Evolutionary conservation across 2,113 vertebrate genomes (phyloP).

Genomic region (Puffinus mauretanicus): DNA sequence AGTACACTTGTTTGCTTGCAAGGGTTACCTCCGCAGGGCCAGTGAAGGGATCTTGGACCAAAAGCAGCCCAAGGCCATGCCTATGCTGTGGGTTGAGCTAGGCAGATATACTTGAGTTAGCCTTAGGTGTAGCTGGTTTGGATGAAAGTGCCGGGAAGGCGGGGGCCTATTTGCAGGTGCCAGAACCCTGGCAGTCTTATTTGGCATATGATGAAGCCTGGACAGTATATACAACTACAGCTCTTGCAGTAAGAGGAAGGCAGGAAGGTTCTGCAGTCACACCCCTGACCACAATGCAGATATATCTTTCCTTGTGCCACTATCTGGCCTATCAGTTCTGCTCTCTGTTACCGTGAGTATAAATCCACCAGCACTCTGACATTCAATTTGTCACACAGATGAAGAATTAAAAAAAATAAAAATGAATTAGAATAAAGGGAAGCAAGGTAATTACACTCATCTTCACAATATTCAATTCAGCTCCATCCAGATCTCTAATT

Average conservation of each 20-base stretch:
- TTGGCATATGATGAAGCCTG: not conserved
- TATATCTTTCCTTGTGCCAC: not conserved
- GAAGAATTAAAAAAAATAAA: slow-evolving; percentile 37
- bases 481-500: slow-evolving; percentile 60
- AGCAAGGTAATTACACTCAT: slow-evolving; percentile 45
- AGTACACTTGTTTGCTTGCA: not conserved
- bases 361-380: slow-evolving; percentile 9
- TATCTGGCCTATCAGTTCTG: not conserved
- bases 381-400: slow-evolving; percentile 15
- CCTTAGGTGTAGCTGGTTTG: not conserved
- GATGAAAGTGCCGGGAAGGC: not conserved
- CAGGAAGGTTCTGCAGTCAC: not conserved
- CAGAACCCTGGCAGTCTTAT: not conserved
- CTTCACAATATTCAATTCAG: slow-evolving; percentile 49
- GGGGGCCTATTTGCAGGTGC: not conserved
- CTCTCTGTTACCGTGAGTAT: not conserved
- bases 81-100: not conserved
- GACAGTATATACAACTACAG: not conserved
- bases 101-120: not conserved
- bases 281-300: not conserved
- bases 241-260: not conserved
- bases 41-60: not conserved
- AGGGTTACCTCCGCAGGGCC: not conserved
- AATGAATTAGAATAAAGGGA: slow-evolving; percentile 38
- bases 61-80: not conserved